Evolutionary conservation across 2,113 vertebrate species (phyloP).

Genomic region (Heptranchias perlo): DNA sequence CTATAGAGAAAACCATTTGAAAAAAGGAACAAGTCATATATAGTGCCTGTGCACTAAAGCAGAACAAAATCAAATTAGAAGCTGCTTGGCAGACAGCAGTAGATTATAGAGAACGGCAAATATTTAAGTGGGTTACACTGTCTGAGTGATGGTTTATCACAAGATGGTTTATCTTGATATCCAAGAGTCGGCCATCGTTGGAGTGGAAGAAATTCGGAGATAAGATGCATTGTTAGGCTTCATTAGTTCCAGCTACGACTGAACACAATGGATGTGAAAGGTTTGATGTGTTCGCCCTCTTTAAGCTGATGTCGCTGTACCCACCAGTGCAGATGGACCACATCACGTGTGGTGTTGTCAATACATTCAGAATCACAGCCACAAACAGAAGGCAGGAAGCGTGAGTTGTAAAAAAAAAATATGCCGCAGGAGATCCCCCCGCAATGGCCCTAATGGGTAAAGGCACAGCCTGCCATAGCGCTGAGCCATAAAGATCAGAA

Average conservation of each 20-base stretch:
- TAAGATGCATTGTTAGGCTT: background rate
- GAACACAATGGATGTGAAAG: background rate
- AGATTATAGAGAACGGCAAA: background rate
- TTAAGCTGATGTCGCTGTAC: too few species aligned
- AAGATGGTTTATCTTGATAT: background rate
- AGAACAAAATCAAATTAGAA: background rate
- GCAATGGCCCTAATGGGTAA: too few species aligned
- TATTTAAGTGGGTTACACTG: too few species aligned
- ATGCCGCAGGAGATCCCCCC: too few species aligned
- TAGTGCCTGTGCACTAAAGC: background rate
- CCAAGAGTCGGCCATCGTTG: background rate
- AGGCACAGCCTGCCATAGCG: too few species aligned
- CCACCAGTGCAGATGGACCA: too few species aligned
- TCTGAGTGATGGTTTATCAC: conserved; percentile 23
- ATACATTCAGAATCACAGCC: background rate
- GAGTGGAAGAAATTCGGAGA: background rate
- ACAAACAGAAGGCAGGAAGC: background rate
- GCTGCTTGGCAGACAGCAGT: background rate
- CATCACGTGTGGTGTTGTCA: too few species aligned
- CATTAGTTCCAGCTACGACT: background rate
- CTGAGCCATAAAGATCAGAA: too few species aligned
- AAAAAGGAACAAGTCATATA: background rate
- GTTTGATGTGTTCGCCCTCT: background rate
- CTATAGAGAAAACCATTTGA: background rate
- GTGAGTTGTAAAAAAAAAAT: too few species aligned